These are phyloP conservation scores for Agrilus biguttatus DNA, from an alignment of 2,888 invertebrate species.

Conservation along the genomic window DNA sequence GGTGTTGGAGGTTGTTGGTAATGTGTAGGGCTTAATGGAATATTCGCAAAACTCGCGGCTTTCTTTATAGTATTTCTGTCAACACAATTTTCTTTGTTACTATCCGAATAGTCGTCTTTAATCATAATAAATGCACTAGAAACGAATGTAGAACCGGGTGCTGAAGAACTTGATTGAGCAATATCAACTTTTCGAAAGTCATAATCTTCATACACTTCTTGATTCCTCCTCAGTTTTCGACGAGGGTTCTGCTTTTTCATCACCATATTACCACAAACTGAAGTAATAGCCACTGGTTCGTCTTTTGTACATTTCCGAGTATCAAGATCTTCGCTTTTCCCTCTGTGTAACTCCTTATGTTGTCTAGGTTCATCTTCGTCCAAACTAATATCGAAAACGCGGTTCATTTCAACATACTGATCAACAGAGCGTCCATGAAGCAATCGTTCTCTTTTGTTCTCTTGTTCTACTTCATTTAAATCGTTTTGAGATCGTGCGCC, in stretches of 20 bases:
- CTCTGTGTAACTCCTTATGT: constrained; percentile 26
- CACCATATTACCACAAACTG: constrained; percentile 56
- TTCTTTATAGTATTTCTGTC: constrained; percentile 9
- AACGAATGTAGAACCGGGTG: constrained; percentile 34
- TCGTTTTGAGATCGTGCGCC: constrained; percentile 58
- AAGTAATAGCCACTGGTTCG: constrained; percentile 59
- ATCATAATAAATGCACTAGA: constrained; percentile 40
- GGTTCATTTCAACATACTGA: constrained; percentile 64
- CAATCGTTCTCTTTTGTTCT: constrained; percentile 35
- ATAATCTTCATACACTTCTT: constrained; percentile 46
- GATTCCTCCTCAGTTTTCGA: constrained; percentile 49
- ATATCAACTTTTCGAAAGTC: constrained; percentile 30
- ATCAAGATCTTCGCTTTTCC: constrained; percentile 31
- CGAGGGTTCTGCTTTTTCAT: constrained; percentile 60
- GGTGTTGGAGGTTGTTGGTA: constrained; percentile 88
- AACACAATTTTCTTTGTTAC: constrained; percentile 11
- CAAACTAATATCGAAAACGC: constrained; percentile 34
- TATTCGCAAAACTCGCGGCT: constrained; percentile 16
- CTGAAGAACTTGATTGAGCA: constrained; percentile 21
- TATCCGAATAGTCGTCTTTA: constrained; percentile 33
- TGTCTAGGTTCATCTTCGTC: constrained; percentile 25
- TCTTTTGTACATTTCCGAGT: constrained; percentile 30
- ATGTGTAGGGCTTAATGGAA: constrained; percentile 77
- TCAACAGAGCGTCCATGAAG: constrained; percentile 61
- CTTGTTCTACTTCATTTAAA: constrained; percentile 47